Evolutionary conservation across 2,888 invertebrate genomes (phyloP), one percentile per base, ranked within the genome.

Genomic region (Salpingus planirostris): DNA sequence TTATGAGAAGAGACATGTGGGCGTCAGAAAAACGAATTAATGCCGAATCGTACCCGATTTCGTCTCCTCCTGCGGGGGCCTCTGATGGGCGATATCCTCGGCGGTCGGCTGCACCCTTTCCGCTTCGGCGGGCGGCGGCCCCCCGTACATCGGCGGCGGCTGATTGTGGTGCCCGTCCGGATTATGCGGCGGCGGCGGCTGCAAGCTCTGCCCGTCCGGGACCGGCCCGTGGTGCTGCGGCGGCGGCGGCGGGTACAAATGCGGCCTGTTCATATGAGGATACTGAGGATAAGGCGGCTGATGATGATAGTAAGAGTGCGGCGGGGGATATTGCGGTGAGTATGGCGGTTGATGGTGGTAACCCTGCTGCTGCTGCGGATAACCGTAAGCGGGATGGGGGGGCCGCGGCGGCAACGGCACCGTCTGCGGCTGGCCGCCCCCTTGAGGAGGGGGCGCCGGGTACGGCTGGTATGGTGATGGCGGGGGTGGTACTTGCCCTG

Each of bases 201-300:
- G n/a, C n/a, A n/a, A n/a, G n/a, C n/a, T n/a, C 25, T 64, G 64
- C 13, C 64, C 65, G 8, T 59, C 59, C n/a, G n/a, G n/a, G 1
- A 54, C 48, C 24, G 62, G 64, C 24, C 62, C 43, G 21, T 41
- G 31, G 6, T n/a, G n/a, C n/a, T n/a, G n/a, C n/a, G n/a, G n/a
- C n/a, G n/a, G n/a, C n/a, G n/a, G n/a, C n/a, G 63, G 67, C 3
- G 64, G 60, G 36, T 67, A 67, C 3, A 61, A 58, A 47, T 68
- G 69, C 2, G 68, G 65, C 13, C 67, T 55, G 8, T 60, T 61
- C 61, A 67, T 66, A 46, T 71, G 71, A 0, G 71, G 68, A 54
- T 71, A 72, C 36, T 71, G 71, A 7, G 70, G 66, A 47, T 70
- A 70, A 0, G 68, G 68, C n/a, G n/a, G n/a, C n/a, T n/a, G n/a